Evolutionary conservation across 2,113 vertebrate genomes (phyloP).

Genomic region (Emydocephalus ijimae): DNA sequence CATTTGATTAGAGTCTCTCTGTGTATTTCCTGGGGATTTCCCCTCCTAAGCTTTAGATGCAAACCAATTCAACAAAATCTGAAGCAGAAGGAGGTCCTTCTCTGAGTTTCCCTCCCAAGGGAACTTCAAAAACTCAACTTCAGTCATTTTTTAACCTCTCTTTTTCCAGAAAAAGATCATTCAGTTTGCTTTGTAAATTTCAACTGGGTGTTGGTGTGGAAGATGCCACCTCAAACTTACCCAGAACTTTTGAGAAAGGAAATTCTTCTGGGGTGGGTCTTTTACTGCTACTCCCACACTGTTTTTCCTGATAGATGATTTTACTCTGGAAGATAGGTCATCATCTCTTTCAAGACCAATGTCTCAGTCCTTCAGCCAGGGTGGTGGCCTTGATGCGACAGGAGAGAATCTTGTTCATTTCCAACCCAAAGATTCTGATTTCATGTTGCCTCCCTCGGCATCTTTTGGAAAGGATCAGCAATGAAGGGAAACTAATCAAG

Average conservation of each 20-base stretch:
- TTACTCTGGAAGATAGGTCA: not conserved
- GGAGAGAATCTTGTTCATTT: not conserved
- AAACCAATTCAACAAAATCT: conserved; percentile 1
- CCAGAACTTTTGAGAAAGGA: not conserved
- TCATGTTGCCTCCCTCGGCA: not conserved
- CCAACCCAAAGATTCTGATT: not conserved
- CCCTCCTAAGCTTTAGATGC: not conserved
- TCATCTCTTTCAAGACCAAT: not conserved
- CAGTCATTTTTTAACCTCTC: not conserved
- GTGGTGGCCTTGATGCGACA: not conserved
- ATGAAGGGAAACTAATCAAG: no score
- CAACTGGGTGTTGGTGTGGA: no score
- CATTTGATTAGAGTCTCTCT: conserved; percentile 8
- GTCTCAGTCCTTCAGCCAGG: not conserved
- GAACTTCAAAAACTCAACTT: not conserved
- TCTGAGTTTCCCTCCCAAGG: not conserved
- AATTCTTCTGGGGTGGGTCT: not conserved
- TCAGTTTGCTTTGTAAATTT: not conserved
- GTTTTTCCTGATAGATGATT: not conserved
- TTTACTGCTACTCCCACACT: not conserved
- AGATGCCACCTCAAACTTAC: not conserved
- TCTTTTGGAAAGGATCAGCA: not conserved
- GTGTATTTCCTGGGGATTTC: conserved; percentile 9
- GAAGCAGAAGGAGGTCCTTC: not conserved
- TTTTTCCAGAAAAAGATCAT: not conserved